Conservation (phyloP, 2,113 vertebrate genomes). For the Myiopsitta monachus region DNA sequence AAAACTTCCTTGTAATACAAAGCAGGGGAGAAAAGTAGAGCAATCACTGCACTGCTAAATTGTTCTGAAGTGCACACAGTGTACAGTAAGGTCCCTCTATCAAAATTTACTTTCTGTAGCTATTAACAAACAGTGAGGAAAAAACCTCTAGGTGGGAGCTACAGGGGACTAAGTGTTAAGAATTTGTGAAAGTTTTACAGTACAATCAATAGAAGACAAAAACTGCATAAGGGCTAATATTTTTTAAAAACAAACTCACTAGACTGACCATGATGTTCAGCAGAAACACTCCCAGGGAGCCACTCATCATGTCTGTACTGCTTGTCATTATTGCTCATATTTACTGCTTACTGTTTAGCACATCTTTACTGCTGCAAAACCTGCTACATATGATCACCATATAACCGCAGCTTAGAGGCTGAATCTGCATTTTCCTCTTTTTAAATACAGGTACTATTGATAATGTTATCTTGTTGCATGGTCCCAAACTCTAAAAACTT, state of each 20-base stretch:
- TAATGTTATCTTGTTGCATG: background rate
- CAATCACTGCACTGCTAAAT: background rate
- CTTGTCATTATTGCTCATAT: too few relatives aligned
- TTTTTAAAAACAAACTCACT: background rate
- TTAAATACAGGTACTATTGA: background rate
- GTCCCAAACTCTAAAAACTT: background rate
- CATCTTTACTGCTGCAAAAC: background rate
- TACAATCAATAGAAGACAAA: background rate
- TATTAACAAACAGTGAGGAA: background rate
- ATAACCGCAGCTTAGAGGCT: background rate
- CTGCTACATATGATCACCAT: background rate
- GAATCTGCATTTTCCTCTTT: background rate
- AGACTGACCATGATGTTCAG: background rate
- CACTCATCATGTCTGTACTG: background rate
- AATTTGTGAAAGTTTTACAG: background rate
- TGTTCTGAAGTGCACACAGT: background rate
- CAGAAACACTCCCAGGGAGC: background rate
- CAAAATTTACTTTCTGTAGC: background rate
- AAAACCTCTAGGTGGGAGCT: background rate
- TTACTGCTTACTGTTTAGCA: background rate
- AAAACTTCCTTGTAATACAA: background rate
- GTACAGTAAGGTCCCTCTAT: background rate
- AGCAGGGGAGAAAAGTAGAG: background rate
- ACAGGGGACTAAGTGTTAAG: background rate
- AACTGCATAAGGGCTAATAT: background rate